A percentile compares a stretch with the other conserved stretches of the same genome.
Evolutionary conservation across 2,888 invertebrate species (phyloP).

Genomic region (Scrobipalpa atriplicella): DNA sequence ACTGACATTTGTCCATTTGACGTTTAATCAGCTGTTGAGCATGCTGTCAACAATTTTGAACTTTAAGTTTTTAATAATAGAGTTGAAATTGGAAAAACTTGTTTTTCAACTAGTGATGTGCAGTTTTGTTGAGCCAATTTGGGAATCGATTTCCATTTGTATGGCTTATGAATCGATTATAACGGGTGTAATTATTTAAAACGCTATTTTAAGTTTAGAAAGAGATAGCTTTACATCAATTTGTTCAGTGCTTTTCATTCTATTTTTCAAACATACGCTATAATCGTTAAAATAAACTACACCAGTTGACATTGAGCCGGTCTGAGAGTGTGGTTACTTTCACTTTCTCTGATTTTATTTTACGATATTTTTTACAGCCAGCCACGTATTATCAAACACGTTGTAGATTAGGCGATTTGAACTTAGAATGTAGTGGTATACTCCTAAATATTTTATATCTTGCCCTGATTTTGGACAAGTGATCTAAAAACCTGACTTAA

Average conservation of each 20-base stretch:
- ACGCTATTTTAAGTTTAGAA: background rate
- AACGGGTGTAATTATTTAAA: background rate
- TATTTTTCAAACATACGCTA: no score
- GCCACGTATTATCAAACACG: slow-evolving; percentile 22
- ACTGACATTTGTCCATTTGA: background rate
- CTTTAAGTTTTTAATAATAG: background rate
- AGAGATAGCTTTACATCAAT: background rate
- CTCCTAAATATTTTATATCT: background rate
- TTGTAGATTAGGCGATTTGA: background rate
- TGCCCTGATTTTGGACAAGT: slow-evolving; percentile 10
- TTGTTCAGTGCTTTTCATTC: background rate
- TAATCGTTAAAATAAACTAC: no score
- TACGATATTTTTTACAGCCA: background rate
- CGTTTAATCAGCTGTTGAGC: background rate
- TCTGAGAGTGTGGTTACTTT: slow-evolving; percentile 7
- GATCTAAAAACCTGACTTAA: slow-evolving; percentile 32
- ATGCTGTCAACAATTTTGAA: background rate
- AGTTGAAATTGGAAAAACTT: background rate
- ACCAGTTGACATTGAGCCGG: slow-evolving; percentile 7
- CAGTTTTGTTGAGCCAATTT: background rate
- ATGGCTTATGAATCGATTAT: background rate
- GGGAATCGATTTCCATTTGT: background rate
- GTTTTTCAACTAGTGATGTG: background rate
- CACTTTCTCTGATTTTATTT: slow-evolving; percentile 21
- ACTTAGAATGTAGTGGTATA: slow-evolving; percentile 21